Evolutionary conservation across 2,113 vertebrate genomes (phyloP).

Genomic region (Pelecanoides urinatrix): DNA sequence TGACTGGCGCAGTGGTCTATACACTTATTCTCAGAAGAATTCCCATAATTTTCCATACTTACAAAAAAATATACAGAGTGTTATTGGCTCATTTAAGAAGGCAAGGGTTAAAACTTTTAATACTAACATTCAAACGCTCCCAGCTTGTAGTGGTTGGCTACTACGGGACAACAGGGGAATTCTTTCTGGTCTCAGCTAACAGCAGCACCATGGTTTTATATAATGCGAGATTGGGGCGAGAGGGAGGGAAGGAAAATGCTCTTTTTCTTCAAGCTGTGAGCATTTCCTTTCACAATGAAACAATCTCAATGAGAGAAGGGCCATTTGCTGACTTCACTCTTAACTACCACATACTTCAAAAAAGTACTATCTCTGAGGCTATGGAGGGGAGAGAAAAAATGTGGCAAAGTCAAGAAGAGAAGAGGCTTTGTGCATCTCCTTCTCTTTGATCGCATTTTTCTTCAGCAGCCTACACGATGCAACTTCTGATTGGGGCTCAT

Average conservation of each 20-base stretch:
- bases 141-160: constrained; percentile 54
- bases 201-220: constrained; percentile 52
- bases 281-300: constrained; percentile 47
- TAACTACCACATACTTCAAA: not conserved
- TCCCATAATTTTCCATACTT: constrained; percentile 20
- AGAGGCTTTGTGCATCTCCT: not conserved
- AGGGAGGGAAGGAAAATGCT: constrained; percentile 39
- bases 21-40: constrained; percentile 39
- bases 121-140: not conserved
- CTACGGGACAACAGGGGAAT: constrained; percentile 48
- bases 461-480: not conserved
- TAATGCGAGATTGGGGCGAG: not conserved
- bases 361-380: not conserved
- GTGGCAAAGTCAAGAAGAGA: not conserved
- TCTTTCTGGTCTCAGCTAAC: constrained; percentile 58
- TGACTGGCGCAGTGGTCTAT: constrained; percentile 23
- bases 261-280: constrained; percentile 48
- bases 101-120: constrained; percentile 58
- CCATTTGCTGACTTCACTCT: constrained; percentile 1
- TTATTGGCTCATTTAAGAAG: constrained; percentile 4
- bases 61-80: not conserved
- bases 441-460: not conserved
- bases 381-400: not conserved
- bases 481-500: not conserved
- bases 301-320: not conserved